Base-by-base conservation (phyloP, 2,797 vertebrate species). In the Enteromius anoplus region DNA sequence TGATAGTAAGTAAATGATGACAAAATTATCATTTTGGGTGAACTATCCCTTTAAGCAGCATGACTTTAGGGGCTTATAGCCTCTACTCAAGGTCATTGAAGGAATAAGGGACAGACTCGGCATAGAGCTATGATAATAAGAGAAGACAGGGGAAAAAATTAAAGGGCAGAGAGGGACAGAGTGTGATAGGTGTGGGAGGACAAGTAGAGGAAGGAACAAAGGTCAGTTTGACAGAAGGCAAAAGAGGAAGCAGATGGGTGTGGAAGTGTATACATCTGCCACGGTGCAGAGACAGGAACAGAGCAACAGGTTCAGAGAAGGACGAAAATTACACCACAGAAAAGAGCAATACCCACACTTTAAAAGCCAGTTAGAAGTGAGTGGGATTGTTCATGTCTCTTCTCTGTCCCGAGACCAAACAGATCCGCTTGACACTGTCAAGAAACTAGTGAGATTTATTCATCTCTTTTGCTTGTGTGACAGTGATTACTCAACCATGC, bases 191-290 rank as follows among this genome's bases (percentile, higher is more conserved):
- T 21, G 78, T 23, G 14, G 15, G 69, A 42, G 76, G 77, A 37
- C 58, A 78, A 65, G 51, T 23, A 47, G 40, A 87, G 78, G 51
- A 47, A 79, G 32, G 71, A 72, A 65, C 65, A 77, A 81, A 69
- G 88, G 90, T 91, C 90, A 88, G 85, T 60, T 83, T 47, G 85
- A 86, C 87, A 86, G 85, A 85, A 80, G 85, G 83, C 17, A 71
- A 64, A 78, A 62, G 37, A 86, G 85, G 73, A 86, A 86, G 77
- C 86, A 89, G 85, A 86, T 87, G 85, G 80, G 62, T 78, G 34
- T 47, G 70, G 55, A 87, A 78, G 82, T 82, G 40, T 75, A 73
- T 70, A 69, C 58, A 83, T 73, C 76, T 83, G 81, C 45, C 32
- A 80, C 0, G 3, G 19, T 80, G 23, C 77, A 53, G 49, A 75